phyloP scores from a whole-genome alignment of 2,113 vertebrate species.

The Daboia siamensis region DNA sequence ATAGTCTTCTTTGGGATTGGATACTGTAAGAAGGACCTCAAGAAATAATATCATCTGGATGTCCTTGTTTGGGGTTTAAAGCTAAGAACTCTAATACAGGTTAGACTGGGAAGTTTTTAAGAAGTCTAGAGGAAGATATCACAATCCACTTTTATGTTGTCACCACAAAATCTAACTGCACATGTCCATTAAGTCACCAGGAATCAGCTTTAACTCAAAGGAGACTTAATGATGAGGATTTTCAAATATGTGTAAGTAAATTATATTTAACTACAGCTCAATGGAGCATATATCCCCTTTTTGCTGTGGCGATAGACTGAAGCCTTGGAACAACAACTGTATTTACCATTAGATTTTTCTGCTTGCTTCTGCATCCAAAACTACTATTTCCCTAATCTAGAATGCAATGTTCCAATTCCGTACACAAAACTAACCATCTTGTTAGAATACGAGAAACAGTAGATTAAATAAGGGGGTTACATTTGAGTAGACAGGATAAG shows the following conservation, averaged over 20 bases:
- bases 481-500: not conserved
- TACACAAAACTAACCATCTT: not conserved
- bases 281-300: fast-evolving
- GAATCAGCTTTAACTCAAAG: not conserved
- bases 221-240: not conserved
- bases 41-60: not conserved
- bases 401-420: not conserved
- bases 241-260: not conserved
- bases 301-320: not conserved
- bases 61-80: not conserved
- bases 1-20: not conserved
- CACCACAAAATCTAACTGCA: not conserved
- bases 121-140: not conserved
- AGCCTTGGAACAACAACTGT: not conserved
- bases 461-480: not conserved
- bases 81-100: not conserved
- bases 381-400: not conserved
- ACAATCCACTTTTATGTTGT: not conserved
- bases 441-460: not conserved
- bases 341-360: constrained; percentile 10
- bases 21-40: not conserved
- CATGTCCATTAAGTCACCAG: not conserved
- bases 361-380: constrained; percentile 13
- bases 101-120: not conserved
- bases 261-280: not conserved